These are phyloP conservation scores for Lerema accius DNA, from an alignment of 1,140 invertebrate species.

Conservation along the genomic window DNA sequence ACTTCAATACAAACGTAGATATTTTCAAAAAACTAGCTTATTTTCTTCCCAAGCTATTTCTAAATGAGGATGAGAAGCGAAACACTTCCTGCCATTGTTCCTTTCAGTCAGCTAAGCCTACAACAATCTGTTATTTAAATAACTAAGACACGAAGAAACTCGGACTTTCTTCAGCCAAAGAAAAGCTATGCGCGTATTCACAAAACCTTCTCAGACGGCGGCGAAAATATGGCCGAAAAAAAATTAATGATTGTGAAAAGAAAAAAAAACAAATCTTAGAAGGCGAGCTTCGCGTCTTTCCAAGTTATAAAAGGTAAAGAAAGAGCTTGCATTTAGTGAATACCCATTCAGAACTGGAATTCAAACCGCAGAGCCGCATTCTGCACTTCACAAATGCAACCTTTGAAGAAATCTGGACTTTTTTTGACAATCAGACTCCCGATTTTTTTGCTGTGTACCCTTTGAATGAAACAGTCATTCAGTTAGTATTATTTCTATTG, in stretches of 20 bases:
- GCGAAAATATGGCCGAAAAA: constrained; percentile 59
- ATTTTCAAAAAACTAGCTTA: not conserved
- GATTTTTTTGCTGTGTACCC: constrained; percentile 38
- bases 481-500: constrained; percentile 13
- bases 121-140: constrained; percentile 31
- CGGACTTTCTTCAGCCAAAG: constrained; percentile 33
- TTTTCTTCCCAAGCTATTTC: constrained; percentile 13
- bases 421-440: constrained; percentile 74
- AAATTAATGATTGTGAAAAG: constrained; percentile 73
- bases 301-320: constrained; percentile 74
- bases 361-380: constrained; percentile 70
- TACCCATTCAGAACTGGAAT: constrained; percentile 74
- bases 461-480: constrained; percentile 31
- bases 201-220: constrained; percentile 46
- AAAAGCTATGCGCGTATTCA: constrained; percentile 35
- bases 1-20: too few species aligned
- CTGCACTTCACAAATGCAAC: constrained; percentile 74
- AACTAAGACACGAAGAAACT: constrained; percentile 36
- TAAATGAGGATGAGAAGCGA: constrained; percentile 20
- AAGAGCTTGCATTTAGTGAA: constrained; percentile 78
- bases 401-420: constrained; percentile 69
- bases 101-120: constrained; percentile 13
- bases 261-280: constrained; percentile 69
- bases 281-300: constrained; percentile 72
- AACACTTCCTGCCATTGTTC: constrained; percentile 19